Percentiles rank a stretch among this genome's conserved stretches.
phyloP scores from a whole-genome alignment of 1,140 invertebrate genomes.

The Fopius arisanus region DNA sequence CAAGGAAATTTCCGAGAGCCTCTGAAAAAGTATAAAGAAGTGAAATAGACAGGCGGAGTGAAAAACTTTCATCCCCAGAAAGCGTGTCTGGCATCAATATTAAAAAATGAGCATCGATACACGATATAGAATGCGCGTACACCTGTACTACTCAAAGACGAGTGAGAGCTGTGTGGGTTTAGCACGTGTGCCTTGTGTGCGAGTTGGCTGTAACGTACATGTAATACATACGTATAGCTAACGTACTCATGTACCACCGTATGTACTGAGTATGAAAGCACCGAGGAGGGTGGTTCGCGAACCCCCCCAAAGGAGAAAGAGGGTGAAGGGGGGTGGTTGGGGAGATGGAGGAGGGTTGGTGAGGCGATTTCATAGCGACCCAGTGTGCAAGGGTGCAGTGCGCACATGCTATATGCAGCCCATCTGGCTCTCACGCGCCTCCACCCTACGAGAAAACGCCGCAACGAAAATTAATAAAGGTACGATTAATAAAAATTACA shows the following conservation, averaged over 20 bases:
- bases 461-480: constrained; percentile 55
- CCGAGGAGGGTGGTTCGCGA: background rate
- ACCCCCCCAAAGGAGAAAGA: background rate
- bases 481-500: constrained; percentile 58
- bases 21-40: background rate
- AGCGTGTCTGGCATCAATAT: constrained; percentile 12
- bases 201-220: constrained; percentile 5
- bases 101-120: constrained; percentile 19
- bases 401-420: background rate
- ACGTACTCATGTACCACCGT: constrained; percentile 15
- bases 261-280: constrained; percentile 5
- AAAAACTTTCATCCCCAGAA: constrained; percentile 4
- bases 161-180: background rate
- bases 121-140: constrained; percentile 7
- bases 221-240: constrained; percentile 29
- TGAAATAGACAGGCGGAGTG: constrained; percentile 4
- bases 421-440: constrained; percentile 11
- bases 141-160: constrained; percentile 5
- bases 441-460: constrained; percentile 3
- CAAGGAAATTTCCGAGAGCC: background rate
- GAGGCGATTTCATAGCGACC: constrained; percentile 13
- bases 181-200: constrained; percentile 17
- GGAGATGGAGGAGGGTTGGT: too few species aligned
- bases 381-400: constrained; percentile 15
- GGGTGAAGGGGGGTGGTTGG: too few species aligned